These are phyloP conservation scores for Gymnocephalus cernua DNA, from an alignment of 2,113 vertebrate genomes.

Conservation along the genomic window DNA sequence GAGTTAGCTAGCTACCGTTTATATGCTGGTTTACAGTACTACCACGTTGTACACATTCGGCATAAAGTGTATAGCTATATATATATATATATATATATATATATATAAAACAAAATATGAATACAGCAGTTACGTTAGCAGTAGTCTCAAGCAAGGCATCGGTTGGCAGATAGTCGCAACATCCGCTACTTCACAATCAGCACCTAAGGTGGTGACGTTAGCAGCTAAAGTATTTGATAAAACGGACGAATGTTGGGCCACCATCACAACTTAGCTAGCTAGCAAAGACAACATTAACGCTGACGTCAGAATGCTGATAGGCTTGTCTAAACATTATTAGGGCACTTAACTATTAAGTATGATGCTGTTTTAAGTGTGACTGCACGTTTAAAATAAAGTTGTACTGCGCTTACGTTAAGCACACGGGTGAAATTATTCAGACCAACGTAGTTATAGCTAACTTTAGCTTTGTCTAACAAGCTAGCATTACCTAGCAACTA, in stretches of 20 bases:
- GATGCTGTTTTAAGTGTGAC: not conserved
- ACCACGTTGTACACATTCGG: not conserved
- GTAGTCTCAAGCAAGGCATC: not conserved
- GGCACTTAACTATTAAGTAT: not conserved
- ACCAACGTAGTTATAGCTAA: not conserved
- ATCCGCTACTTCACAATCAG: not conserved
- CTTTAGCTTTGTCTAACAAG: not conserved
- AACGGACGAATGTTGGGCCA: not conserved
- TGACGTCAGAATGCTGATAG: not conserved
- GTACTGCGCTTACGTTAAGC: not conserved
- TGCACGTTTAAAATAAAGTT: not conserved
- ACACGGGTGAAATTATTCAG: not conserved
- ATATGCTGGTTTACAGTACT: not conserved
- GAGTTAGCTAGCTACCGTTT: conserved; percentile 28
- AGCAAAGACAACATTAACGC: not conserved
- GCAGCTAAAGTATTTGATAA: too few relatives aligned
- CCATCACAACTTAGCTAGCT: too few relatives aligned
- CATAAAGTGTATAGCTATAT: too few relatives aligned
- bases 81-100: too few relatives aligned
- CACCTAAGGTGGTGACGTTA: not conserved
- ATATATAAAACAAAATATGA: too few relatives aligned
- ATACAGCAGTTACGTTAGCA: too few relatives aligned
- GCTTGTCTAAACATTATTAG: not conserved
- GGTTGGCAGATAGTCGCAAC: not conserved
- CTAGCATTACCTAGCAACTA: not conserved